Base-by-base conservation (phyloP, 2,113 vertebrate species). In the Takifugu flavidus region DNA sequence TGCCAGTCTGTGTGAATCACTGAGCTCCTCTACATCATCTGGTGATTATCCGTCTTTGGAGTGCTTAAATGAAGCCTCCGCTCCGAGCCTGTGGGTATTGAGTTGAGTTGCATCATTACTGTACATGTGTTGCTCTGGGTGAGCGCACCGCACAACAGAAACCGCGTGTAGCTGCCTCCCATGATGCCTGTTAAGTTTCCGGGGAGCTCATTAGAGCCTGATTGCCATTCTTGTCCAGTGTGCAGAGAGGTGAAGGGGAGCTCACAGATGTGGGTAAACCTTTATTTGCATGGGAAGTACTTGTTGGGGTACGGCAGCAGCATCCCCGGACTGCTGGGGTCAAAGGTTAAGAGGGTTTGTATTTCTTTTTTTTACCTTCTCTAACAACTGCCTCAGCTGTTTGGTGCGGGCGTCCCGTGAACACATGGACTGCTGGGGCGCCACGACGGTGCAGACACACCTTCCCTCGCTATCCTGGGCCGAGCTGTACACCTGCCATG, bases 401-500 rank as follows among this genome's bases (percentile, higher is more conserved):
- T 97, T 98, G 70, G 95, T 98, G 85, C 96, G 94, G 79, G 95
- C 95, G 4, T 99, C 97, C 47, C 95, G 92, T 2, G 97, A 98
- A 72, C 97, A 99, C 95, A 98, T 95, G 74, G 94, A 94, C 91
- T 98, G 96, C 81, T 98, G 96, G 26, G 97, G 97, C 28, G 97
- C 97, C 67, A 99, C 97, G 89, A 99, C 96, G 2, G 96, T 98
- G 89, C 97, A 99, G 89, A 99, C 95, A 80, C 97, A 99, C 82
- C 96, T 91, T 56, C 97, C 97, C 87, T 99, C 97, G 15, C 95
- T 96, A 87, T 99, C 97, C 83, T 98, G 96, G 82, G 96, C 97
- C 43, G 96, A 98, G 89, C 97, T 99, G 91, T 98, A 98, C 59
- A 99, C 97, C 91, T 98, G 96, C 97, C 97, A 99, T 81, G 96